Evolutionary conservation across 2,113 vertebrate species (phyloP).

Genomic region (Bathybates hornii): DNA sequence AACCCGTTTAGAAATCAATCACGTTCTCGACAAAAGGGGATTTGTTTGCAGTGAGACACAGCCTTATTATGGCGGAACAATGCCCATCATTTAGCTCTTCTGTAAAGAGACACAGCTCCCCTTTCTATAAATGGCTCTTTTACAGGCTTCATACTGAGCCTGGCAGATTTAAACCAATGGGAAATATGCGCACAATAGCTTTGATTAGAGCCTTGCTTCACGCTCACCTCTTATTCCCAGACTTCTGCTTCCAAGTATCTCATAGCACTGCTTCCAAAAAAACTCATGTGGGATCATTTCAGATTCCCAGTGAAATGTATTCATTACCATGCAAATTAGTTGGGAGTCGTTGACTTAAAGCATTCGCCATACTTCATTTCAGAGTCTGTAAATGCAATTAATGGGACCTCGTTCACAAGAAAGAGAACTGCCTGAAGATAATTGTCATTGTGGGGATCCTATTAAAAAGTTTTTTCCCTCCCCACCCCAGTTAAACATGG

Average conservation of each 20-base stretch:
- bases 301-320: constrained; percentile 71
- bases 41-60: constrained; percentile 15
- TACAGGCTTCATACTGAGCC: constrained; percentile 28
- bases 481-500: constrained; percentile 26
- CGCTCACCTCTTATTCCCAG: constrained; percentile 49
- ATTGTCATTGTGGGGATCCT: constrained; percentile 73
- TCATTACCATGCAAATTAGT: constrained; percentile 81
- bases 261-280: constrained; percentile 14
- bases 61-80: constrained; percentile 18
- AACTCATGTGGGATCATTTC: constrained; percentile 57
- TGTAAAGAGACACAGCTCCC: neutral
- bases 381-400: constrained; percentile 80
- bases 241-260: constrained; percentile 39
- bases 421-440: constrained; percentile 71
- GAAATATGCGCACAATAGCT: constrained; percentile 47
- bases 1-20: constrained; percentile 39
- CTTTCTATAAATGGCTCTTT: constrained; percentile 19
- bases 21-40: neutral
- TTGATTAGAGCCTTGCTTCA: constrained; percentile 41
- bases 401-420: constrained; percentile 71
- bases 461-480: constrained; percentile 64
- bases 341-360: constrained; percentile 70
- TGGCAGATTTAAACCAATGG: constrained; percentile 32
- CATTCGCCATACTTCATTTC: constrained; percentile 74
- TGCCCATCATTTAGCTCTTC: constrained; percentile 5